These are phyloP conservation scores for Cyprinodon brontotheroides DNA, from an alignment of 2,113 vertebrate species.

Conservation along the genomic window DNA sequence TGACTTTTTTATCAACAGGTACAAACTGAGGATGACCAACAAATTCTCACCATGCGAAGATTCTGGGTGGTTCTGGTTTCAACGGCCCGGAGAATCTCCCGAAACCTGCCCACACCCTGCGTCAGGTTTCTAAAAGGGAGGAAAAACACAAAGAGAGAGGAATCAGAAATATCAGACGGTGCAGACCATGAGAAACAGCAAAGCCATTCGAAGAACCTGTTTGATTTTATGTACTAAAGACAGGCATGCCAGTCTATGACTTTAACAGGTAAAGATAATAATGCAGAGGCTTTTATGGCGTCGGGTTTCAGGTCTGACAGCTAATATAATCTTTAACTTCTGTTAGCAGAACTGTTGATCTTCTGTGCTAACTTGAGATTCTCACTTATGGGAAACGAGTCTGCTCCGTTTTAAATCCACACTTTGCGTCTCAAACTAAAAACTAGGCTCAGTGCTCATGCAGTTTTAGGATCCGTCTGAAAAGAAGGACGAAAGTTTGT, in stretches of 20 bases:
- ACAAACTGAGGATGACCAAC: background rate
- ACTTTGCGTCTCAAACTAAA: too few species aligned
- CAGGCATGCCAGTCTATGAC: background rate
- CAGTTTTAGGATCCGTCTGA: too few species aligned
- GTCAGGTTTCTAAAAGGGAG: slow-evolving; percentile 88
- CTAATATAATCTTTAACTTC: too few species aligned
- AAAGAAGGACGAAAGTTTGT: too few species aligned
- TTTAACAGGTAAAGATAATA: background rate
- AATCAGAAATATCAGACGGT: slow-evolving; percentile 1
- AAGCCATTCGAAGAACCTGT: background rate
- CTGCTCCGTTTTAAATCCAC: too few species aligned
- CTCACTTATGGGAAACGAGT: too few species aligned
- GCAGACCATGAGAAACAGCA: background rate
- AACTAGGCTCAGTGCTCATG: too few species aligned
- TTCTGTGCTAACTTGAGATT: too few species aligned
- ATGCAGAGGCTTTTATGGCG: too few species aligned
- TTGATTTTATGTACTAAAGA: too few species aligned
- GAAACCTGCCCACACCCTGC: slow-evolving; percentile 92
- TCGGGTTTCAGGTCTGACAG: too few species aligned
- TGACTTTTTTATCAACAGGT: background rate
- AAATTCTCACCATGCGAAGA: slow-evolving; percentile 91
- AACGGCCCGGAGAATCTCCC: slow-evolving; percentile 94
- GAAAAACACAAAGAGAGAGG: slow-evolving; percentile 9
- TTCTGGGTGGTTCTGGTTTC: slow-evolving; percentile 98
- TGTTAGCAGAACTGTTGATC: too few species aligned